Percentiles rank a stretch among this genome's conserved stretches.
phyloP scores from a whole-genome alignment of 2,888 invertebrate genomes.

The Cylloceria caligata region DNA sequence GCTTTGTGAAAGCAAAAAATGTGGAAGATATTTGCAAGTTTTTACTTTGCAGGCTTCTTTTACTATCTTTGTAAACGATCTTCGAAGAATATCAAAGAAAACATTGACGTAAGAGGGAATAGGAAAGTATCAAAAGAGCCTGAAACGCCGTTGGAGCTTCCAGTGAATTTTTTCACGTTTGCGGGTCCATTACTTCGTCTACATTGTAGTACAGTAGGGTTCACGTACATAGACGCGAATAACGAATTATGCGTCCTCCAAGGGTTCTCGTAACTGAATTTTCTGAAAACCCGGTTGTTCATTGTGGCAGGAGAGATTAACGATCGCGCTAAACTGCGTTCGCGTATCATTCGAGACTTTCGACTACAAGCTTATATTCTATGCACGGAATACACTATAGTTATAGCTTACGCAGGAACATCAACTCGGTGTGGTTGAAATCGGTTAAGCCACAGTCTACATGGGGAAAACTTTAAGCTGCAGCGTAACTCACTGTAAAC shows the following conservation, averaged over 20 bases:
- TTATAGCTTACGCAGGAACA: background rate
- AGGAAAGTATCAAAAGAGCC: background rate
- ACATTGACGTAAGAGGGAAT: background rate
- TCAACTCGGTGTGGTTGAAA: conserved; percentile 20
- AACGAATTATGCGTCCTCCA: conserved; percentile 68
- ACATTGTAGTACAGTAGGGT: conserved; percentile 30
- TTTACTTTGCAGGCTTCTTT: no score
- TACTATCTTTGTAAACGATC: background rate
- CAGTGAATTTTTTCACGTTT: no score
- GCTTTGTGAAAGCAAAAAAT: no score
- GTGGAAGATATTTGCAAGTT: no score
- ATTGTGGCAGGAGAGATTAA: conserved; percentile 61
- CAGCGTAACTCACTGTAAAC: conserved; percentile 59
- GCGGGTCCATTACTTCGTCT: conserved; percentile 40
- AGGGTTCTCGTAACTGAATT: conserved; percentile 76
- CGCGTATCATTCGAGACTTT: conserved; percentile 62
- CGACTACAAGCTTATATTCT: conserved; percentile 60
- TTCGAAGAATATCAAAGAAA: conserved; percentile 1
- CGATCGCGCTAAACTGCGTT: conserved; percentile 62
- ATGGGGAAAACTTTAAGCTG: conserved; percentile 44
- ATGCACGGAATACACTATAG: conserved; percentile 22
- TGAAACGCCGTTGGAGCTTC: no score
- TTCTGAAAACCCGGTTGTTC: conserved; percentile 59
- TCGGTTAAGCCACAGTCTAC: conserved; percentile 50
- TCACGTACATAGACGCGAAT: conserved; percentile 38